Evolutionary conservation across 1,140 invertebrate species (phyloP).

Genomic region (Epicauta chinensis): DNA sequence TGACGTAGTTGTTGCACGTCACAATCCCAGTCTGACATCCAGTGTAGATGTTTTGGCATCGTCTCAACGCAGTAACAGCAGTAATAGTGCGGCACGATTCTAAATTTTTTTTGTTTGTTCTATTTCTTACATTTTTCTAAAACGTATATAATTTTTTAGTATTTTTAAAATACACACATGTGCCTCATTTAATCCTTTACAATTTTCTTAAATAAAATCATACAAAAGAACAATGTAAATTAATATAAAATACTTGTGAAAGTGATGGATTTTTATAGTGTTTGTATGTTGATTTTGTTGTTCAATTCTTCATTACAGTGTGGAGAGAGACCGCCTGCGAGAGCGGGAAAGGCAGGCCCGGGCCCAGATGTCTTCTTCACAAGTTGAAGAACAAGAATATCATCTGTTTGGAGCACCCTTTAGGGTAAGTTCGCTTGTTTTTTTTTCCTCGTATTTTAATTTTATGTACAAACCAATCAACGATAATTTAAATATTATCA

Average conservation of each 20-base stretch:
- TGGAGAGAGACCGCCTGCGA: constrained; percentile 65
- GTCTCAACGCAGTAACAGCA: neutral
- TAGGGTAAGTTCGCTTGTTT: constrained; percentile 51
- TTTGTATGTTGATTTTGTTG: constrained; percentile 29
- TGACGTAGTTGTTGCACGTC: constrained; percentile 3
- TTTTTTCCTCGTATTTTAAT: no score
- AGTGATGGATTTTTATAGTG: constrained; percentile 2
- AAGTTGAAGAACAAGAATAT: constrained; percentile 52
- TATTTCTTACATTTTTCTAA: no score
- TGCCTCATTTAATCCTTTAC: no score
- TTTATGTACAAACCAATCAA: no score
- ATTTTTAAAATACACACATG: no score
- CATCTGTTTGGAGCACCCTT: constrained; percentile 53
- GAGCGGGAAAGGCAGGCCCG: constrained; percentile 65
- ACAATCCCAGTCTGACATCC: neutral
- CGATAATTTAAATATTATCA: no score
- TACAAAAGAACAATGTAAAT: no score
- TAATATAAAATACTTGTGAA: no score
- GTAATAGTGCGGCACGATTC: no score
- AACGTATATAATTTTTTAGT: no score
- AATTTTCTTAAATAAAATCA: no score
- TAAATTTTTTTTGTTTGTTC: no score
- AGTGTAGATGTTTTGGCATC: neutral
- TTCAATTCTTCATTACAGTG: constrained; percentile 56
- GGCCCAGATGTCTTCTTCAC: constrained; percentile 61